phyloP scores from a whole-genome alignment of 2,888 invertebrate genomes.

The Acronicta alni region DNA sequence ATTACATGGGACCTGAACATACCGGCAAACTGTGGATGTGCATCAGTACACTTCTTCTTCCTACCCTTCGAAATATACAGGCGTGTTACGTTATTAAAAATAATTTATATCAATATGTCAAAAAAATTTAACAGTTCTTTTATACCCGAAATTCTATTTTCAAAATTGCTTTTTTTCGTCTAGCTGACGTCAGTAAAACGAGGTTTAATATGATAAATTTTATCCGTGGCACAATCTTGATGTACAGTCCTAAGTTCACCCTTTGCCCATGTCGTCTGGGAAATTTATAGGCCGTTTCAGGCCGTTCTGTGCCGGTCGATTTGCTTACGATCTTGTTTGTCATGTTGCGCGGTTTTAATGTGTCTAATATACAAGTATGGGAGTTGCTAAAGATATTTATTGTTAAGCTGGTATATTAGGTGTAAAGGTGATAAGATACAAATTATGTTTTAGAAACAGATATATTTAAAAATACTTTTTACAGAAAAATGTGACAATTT shows the following conservation, averaged over 20 bases:
- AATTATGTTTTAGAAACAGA: too few relatives aligned
- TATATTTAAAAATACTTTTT: too few relatives aligned
- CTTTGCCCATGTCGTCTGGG: constrained; percentile 8
- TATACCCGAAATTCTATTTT: too few relatives aligned
- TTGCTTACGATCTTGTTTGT: constrained; percentile 35
- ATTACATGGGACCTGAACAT: too few relatives aligned
- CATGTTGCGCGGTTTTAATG: constrained; percentile 40
- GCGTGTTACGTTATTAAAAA: too few relatives aligned
- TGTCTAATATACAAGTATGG: constrained; percentile 32
- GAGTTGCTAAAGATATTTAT: constrained; percentile 37
- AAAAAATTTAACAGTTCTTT: too few relatives aligned
- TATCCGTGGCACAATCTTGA: constrained; percentile 38
- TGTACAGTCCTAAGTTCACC: constrained; percentile 35
- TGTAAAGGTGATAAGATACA: constrained; percentile 23
- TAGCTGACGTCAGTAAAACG: constrained; percentile 6
- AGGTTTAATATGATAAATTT: constrained; percentile 35
- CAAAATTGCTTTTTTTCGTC: background rate
- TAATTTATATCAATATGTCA: too few relatives aligned
- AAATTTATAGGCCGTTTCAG: constrained; percentile 46
- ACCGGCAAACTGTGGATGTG: too few relatives aligned
- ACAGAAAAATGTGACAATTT: too few relatives aligned
- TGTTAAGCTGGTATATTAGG: constrained; percentile 24
- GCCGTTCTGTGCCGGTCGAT: constrained; percentile 39
- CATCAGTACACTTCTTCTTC: too few relatives aligned
- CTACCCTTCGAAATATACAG: too few relatives aligned